phyloP scores from a whole-genome alignment of 2,797 vertebrate genomes.

The Leontopithecus rosalia region DNA sequence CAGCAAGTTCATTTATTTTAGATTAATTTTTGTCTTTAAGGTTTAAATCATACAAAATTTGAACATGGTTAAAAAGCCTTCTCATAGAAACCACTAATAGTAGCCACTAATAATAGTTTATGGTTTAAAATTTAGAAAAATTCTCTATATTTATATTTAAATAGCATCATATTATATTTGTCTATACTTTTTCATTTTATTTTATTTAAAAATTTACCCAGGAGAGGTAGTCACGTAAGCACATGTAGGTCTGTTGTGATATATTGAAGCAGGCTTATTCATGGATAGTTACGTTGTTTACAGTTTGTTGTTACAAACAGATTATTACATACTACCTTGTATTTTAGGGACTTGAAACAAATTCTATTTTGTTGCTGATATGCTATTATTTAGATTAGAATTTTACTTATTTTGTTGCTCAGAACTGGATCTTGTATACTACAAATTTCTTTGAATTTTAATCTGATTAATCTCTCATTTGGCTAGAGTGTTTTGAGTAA shows the following conservation, averaged over 20 bases:
- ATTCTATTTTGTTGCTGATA: background rate
- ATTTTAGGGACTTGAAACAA: background rate
- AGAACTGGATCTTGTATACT: background rate
- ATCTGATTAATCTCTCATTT: background rate
- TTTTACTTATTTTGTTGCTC: background rate
- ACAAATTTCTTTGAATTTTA: conserved; percentile 13
- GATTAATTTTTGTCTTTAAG: background rate
- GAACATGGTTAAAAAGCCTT: background rate
- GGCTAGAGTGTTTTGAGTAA: background rate
- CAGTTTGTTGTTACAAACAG: background rate
- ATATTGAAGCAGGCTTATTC: background rate
- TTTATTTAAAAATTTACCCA: background rate
- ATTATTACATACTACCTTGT: background rate
- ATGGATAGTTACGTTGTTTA: background rate
- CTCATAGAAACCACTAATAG: background rate
- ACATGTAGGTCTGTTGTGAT: background rate
- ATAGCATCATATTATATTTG: background rate
- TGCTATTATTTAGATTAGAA: background rate
- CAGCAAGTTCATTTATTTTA: background rate
- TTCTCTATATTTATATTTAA: background rate
- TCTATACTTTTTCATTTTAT: background rate
- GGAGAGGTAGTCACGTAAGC: background rate
- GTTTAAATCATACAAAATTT: conserved; percentile 9
- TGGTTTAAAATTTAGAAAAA: background rate
- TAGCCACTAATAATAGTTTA: background rate